Evolutionary conservation across 2,888 invertebrate species (phyloP).

Genomic region (Drosophila algonquin): DNA sequence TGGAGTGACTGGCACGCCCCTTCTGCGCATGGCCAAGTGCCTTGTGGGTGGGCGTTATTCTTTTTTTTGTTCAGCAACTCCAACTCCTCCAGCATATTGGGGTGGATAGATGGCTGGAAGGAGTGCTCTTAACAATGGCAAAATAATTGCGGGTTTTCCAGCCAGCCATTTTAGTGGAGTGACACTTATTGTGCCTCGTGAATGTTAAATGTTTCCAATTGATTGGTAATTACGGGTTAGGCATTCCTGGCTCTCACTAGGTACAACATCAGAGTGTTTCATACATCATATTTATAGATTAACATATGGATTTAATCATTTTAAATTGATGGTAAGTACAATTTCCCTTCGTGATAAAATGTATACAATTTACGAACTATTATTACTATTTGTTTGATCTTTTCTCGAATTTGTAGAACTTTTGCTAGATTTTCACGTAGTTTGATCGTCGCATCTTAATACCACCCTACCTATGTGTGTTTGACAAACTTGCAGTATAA

Average conservation of each 20-base stretch:
- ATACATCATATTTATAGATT: no score
- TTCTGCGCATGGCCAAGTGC: conserved; percentile 35
- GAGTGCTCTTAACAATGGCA: conserved; percentile 57
- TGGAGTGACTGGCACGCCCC: conserved; percentile 41
- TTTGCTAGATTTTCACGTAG: no score
- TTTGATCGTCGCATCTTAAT: neutral
- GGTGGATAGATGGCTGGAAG: conserved; percentile 41
- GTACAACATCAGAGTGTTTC: neutral
- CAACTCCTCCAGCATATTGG: neutral
- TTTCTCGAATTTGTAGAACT: neutral
- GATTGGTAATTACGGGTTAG: conserved; percentile 39
- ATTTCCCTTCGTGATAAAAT: neutral
- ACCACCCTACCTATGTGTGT: no score
- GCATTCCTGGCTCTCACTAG: neutral
- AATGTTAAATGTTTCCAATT: conserved; percentile 43
- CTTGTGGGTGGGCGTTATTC: conserved; percentile 13
- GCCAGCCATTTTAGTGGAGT: conserved; percentile 59
- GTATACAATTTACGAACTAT: neutral
- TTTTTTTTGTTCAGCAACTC: neutral
- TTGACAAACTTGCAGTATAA: neutral
- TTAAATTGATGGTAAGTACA: neutral
- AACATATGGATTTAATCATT: neutral
- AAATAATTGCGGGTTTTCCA: conserved; percentile 72
- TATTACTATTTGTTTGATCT: neutral
- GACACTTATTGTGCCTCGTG: conserved; percentile 50